A percentile compares a stretch with the other conserved stretches of the same genome.
Evolutionary conservation across 1,140 invertebrate species (phyloP).

Genomic region (Adelges cooleyi): DNA sequence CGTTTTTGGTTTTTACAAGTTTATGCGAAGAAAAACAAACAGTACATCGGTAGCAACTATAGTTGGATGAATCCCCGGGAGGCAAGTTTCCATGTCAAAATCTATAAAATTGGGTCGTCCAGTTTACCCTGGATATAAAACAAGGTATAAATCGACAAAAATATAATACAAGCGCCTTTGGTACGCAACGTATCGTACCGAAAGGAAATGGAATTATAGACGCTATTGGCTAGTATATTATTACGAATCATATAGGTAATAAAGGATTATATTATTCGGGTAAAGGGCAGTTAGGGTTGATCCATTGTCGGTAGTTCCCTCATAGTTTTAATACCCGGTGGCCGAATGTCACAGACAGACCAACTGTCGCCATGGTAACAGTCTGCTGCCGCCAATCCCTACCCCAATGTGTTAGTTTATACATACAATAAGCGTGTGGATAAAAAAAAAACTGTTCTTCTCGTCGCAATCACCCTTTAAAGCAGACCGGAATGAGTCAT

Average conservation of each 20-base stretch:
- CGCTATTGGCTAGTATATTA: neutral
- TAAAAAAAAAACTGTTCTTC: slow-evolving; percentile 22
- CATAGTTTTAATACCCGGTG: neutral
- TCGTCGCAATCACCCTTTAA: slow-evolving; percentile 15
- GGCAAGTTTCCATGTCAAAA: slow-evolving; percentile 18
- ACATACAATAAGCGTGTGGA: neutral
- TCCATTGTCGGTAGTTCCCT: slow-evolving; percentile 16
- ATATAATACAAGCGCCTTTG: neutral
- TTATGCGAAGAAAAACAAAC: no score
- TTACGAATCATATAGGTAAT: slow-evolving; percentile 16
- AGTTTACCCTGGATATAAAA: neutral
- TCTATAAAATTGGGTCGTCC: slow-evolving; percentile 7
- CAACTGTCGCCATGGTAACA: slow-evolving; percentile 13
- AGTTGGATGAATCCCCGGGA: slow-evolving; percentile 18
- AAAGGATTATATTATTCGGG: slow-evolving; percentile 23
- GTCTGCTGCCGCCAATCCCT: neutral
- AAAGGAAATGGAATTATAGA: slow-evolving; percentile 8
- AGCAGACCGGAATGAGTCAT: slow-evolving; percentile 11
- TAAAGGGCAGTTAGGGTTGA: neutral
- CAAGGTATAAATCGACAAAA: neutral
- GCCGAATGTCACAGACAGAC: slow-evolving; percentile 18
- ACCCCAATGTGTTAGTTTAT: slow-evolving; percentile 20
- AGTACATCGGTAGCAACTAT: no score
- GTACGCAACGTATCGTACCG: neutral
- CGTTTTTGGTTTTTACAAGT: no score